Evolutionary conservation across 2,888 invertebrate genomes (phyloP), one percentile per base, ranked within the genome.

Genomic region (Rotaria socialis): DNA sequence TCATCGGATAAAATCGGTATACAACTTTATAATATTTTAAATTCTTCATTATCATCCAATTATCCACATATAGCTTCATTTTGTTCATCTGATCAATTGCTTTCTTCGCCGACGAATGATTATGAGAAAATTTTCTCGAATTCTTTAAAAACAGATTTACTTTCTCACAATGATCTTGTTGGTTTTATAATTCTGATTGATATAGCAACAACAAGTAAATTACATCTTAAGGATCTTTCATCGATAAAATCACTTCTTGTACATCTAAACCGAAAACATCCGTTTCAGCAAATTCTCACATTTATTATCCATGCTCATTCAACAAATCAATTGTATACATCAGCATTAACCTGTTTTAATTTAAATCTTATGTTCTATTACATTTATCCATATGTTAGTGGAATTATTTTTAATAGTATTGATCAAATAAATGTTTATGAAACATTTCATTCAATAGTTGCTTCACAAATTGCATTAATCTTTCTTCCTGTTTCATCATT

Each of bases 231-330:
- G 10, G 11, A 80, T 80, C 43, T 47, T 47, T n/a, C 47, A 47
- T 47, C 43, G 3, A 80, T 80, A 24, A n/a, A 3, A 10, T 80
- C 43, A 10, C 11, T 80, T 24, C 43, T 80, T 11, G 11, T 24
- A 47, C 35, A 80, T 80, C 3, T 80, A 0, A 43, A 47, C 47
- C 24, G 4, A 5, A 24, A n/a, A 14, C 47, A 80, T 80, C 80
- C 80, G 47, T 80, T 80, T 47, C 80, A 80, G n/a, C 80, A 43
- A 80, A 80, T 80, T 47, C 47, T 80, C n/a, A 80, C 80, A 80
- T 80, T 80, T 80, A 47, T 80, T 47, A 47, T 80, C 47, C 80
- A 80, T 47, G 67, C 67, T 35, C 35, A 14, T 67, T 80, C 80
- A 43, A 80, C 24, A 24, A 43, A 80, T 47, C 43, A 47, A 47